Evolutionary conservation across 2,113 vertebrate species (phyloP), one percentile per base, ranked within the genome.

Genomic region (Geococcyx californianus): DNA sequence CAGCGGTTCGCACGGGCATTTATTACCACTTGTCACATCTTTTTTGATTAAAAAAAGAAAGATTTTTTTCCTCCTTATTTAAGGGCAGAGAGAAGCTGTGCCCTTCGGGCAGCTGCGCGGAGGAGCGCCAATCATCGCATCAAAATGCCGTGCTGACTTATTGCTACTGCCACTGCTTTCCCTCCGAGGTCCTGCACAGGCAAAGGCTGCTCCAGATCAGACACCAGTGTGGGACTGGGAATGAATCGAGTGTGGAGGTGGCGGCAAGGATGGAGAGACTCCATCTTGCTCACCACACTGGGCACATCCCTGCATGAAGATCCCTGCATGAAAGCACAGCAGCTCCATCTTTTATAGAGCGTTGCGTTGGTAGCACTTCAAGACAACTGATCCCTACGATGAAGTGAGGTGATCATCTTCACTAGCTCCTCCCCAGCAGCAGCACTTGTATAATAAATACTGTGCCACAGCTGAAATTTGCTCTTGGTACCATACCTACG

Each of bases 261-360:
- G 24, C 34, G 21, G 52, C 0, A 5, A 66, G 13, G 29, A 25
- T 34, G 49, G 18, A 56, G 18, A 31, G 45, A 38, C 13, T 6
- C 34, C 4, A 2, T 15, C 26, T 31, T 10, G 1, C 17, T 58
- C 63, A 11, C 6, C 55, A 16, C 2, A 1, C 67, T 6, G 16
- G 13, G 79, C 31, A 6, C 47, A 26, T 10, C 28, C 7, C 1
- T 10, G 13, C 23, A 13, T 3, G 15, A 16, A 19, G 29, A 24
- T 23, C 2, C 2, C n/a, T 16, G 34, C 4, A 15, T 44, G n/a
- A 42, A 36, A 26, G 25, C n/a, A n/a, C 12, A 3, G 14, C 42
- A 26, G 60, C 60, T n/a, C 6, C 0, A 8, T 7, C 49, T 33
- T 10, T 10, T 3, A 20, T 1, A 23, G 34, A 49, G 40, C 42